phyloP scores from a whole-genome alignment of 2,113 vertebrate species.

The Hippocampus abdominalis region DNA sequence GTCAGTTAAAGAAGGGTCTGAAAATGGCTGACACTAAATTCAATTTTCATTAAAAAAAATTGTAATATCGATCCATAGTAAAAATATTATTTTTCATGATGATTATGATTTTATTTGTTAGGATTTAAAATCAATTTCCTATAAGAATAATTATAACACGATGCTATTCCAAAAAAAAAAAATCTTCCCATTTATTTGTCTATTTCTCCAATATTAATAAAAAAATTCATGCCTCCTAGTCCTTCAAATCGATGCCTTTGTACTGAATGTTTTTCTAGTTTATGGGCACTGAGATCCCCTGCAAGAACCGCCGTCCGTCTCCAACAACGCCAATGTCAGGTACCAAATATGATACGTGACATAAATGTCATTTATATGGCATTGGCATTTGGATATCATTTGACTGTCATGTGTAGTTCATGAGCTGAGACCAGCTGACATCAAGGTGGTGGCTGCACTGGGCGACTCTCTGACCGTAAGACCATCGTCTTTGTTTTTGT shows the following conservation, averaged over 20 bases:
- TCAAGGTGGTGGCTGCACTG: conserved; percentile 84
- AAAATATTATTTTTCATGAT: background rate
- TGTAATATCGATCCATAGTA: background rate
- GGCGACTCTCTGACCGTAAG: conserved; percentile 91
- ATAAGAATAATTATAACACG: too few species aligned
- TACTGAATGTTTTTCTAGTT: conserved; percentile 55
- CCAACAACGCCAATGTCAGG: conserved; percentile 75
- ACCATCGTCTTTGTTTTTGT: background rate
- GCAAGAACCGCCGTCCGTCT: conserved; percentile 75
- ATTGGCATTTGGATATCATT: background rate
- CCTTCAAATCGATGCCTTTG: background rate
- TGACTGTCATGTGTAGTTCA: conserved; percentile 76
- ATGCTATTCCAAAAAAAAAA: too few species aligned
- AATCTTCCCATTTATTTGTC: too few species aligned
- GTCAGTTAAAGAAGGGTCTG: too few species aligned
- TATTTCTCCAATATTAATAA: background rate
- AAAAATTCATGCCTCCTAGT: background rate
- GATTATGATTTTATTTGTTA: background rate
- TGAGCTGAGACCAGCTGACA: conserved; percentile 81
- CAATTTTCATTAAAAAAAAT: background rate
- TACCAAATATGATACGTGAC: conserved; percentile 34
- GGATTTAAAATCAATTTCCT: background rate
- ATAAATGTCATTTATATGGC: background rate
- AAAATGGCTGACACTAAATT: conserved; percentile 38
- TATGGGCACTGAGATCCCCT: conserved; percentile 77